Evolutionary conservation across 2,888 invertebrate genomes (phyloP), one percentile per base, ranked within the genome.

Genomic region (Agrilus biguttatus): DNA sequence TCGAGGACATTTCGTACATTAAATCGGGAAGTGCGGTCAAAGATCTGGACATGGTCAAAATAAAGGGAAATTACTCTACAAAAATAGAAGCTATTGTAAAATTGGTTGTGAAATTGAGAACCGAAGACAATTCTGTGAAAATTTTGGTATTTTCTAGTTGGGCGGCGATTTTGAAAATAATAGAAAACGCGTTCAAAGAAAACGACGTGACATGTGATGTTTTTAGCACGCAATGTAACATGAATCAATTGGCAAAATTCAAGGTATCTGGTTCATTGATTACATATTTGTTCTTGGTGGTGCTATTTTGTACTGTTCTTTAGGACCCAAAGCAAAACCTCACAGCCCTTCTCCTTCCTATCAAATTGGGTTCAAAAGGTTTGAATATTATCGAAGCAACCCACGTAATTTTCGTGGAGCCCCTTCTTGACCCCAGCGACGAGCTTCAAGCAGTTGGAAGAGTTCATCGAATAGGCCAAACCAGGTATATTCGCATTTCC

Each of bases 401-500:
- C 1, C 83, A 86, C 61, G 78, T 86, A 0, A 69, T 87, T 39
- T 66, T 87, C 17, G 74, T 81, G 1, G 86, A 87, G 54, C 86
- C 85, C 0, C 70, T 82, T 35, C 65, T 85, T 14, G 82, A 84
- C 62, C 75, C 77, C 2, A 78, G 78, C 0, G 78, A 80, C 54
- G 83, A 85, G 55, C 62, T 77, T 12, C 86, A 87, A 65, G 86
- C 86, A 1, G 75, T 87, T 44, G 84, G 85, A 1, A 66, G 87
- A 45, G 73, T 87, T 12, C 82, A 85, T 66, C 72, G 87, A 34
- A 83, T 87, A 50, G 87, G 87, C 0, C 87, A 87, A 65, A 79
- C 73, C 1, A 78, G 71, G 78, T 79, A 56, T 44, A 47, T 49
- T 41, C 33, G 40, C 47, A 39, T 45, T 37, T 37, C n/a, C 23